Evolutionary conservation across 2,113 vertebrate genomes (phyloP), one percentile per base, ranked within the genome.

Genomic region (Myanophis thanlyinensis): DNA sequence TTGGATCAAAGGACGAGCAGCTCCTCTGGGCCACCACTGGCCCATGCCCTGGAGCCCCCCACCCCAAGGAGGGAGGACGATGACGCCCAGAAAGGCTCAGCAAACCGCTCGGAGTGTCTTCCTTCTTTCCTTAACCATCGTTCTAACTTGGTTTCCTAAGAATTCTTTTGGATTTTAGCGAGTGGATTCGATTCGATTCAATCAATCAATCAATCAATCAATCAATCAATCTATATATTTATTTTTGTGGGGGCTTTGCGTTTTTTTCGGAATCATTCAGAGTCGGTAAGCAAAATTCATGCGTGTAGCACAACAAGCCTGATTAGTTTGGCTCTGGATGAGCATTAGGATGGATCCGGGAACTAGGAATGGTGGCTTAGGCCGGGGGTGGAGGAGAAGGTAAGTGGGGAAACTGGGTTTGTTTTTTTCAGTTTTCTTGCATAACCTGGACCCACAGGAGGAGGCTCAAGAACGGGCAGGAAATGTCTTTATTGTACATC

Each of bases 111-210:
- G 67, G 88, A 15, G 13, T 85, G 3, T 22, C 1, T 40, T 0
- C 15, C 47, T 44, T 20, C 15, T 20, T 20, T 53, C 10, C 22
- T 30, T 46, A 1, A 1, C 11, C 10, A 0, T n/a, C 1, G 3
- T 88, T 15, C 91, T 51, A 53, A 10, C 49, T 59, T 40, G 27
- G 7, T 62, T 54, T 5, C 4, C 7, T 47, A n/a, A 22, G 25
- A n/a, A 13, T 54, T 12, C 30, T n/a, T 11, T 9, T 86, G 92
- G 92, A 93, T 93, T 93, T 80, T 89, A 93, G 46, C 4, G 40
- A 4, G 46, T 30, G 92, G 92, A 53, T 27, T 49, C n/a, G 8
- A n/a, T 30, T 52, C 51, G 20, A 27, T 30, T n/a, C n/a, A n/a
- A n/a, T n/a, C n/a, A n/a, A n/a, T n/a, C n/a, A n/a, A n/a, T n/a